Base-by-base conservation (phyloP, 2,888 invertebrate species). In the Melanotus villosus region DNA sequence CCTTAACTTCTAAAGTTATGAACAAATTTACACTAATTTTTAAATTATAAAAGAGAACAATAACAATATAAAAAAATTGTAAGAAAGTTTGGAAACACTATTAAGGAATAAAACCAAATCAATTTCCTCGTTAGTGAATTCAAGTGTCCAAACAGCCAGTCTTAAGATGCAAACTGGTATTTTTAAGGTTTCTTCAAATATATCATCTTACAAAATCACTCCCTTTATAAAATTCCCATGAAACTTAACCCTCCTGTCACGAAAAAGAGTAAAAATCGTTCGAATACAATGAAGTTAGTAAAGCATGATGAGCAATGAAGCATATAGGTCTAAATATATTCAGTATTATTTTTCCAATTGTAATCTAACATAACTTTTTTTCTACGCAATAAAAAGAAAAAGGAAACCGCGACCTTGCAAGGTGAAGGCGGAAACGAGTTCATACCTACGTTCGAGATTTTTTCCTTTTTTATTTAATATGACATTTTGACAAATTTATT, bases 131-230 rank as follows among this genome's bases (percentile, higher is more conserved):
- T 16, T 18, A 18, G 10, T 16, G 9, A 7, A 10, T 23, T 26
- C 47, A 50, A 50, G 47, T 52, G 52, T 56, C 52, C 60, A 59
- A 64, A 69, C 45, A 41, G 41, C 52, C 23, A 63, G 26, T 47
- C 41, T 57, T 59, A 66, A 70, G 65, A 73, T 63, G 63, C 65
- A 71, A 69, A 71, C 63, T 66, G 65, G 59, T n/a, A 63, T 66
- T 70, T 75, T 74, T 74, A 74, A 72, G 75, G 75, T 73, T 75
- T 75, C 75, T 62, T 62, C 57, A 54, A 66, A 45, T 57, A 68
- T 75, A 76, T 76, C 76, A 62, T 47, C 67, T 76, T 76, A 73
- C 76, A 66, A 73, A 71, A 75, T 75, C 73, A 70, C 73, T 71
- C 74, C 74, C 73, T 73, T 73, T 23, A 47, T 21, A 72, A 69